Evolutionary conservation across 2,888 invertebrate genomes (phyloP), one percentile per base, ranked within the genome.

Genomic region (Caradrina clavipalpis): DNA sequence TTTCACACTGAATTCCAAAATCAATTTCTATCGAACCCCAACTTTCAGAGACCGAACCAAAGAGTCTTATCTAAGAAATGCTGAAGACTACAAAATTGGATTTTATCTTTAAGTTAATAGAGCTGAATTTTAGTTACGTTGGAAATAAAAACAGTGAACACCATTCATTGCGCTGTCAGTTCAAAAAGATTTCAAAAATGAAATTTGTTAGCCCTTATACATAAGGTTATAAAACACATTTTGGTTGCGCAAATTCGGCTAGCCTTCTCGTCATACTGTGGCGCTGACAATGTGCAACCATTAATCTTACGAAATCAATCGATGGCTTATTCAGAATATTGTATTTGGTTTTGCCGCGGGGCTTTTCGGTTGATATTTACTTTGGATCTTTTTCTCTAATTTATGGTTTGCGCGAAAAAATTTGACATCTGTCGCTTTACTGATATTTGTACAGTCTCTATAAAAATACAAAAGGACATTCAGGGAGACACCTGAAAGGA

Each of bases 301-400:
- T 96, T 96, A 95, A 96, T 96, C 96, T 96, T 96, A 90, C 90
- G 91, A 95, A 96, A 96, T 96, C 96, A 96, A 96, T 96, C 96
- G 95, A 96, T 96, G 95, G 95, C 94, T 95, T 95, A 95, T 95
- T 96, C 94, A 93, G 94, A 95, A 95, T 95, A 94, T 95, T 93
- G 94, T 95, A 93, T 95, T 95, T 93, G 95, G 94, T 92, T 93
- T 94, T 92, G 88, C 93, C 91, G 93, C 93, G 91, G 91, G 91
- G 91, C 91, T 94, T 82, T 95, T 94, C 85, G 91, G 89, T 93
- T 90, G 88, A 92, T 96, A 93, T 96, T 96, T 95, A 93, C 94
- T 95, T 94, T 94, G 90, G 90, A 93, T 93, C 90, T 95, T 95
- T 95, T 96, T 93, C 92, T 92, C 88, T 91, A 93, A 94, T 95